Percentiles rank a stretch among this genome's conserved stretches.
phyloP scores from a whole-genome alignment of 2,113 vertebrate genomes.

The Ceyx margarethae region DNA sequence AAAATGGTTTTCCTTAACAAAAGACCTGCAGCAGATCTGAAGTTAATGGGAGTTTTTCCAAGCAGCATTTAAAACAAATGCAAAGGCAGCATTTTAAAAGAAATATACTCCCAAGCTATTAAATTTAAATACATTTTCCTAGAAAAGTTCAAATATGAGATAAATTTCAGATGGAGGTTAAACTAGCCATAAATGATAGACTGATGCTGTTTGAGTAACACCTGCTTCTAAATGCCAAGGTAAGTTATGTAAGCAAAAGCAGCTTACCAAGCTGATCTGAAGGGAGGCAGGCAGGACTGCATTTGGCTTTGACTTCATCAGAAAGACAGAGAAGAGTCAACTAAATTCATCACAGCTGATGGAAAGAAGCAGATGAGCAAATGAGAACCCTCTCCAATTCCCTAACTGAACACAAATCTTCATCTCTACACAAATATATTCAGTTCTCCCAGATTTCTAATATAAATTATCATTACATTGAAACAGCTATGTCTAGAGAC shows the following conservation, averaged over 20 bases:
- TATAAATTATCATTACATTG: background rate
- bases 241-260: slow-evolving; percentile 9
- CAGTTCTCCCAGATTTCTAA: background rate
- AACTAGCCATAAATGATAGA: background rate
- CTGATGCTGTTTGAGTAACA: slow-evolving; percentile 8
- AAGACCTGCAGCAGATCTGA: background rate
- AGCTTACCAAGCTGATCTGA: background rate
- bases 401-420: background rate
- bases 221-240: background rate
- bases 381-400: background rate
- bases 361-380: background rate
- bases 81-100: background rate
- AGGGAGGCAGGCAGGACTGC: background rate
- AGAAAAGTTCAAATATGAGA: background rate
- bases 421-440: background rate
- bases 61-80: background rate
- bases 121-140: slow-evolving; percentile 6
- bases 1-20: background rate
- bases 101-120: background rate
- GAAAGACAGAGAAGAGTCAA: background rate
- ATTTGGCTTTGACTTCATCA: background rate
- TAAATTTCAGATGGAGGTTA: background rate
- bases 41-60: background rate
- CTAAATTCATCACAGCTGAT: background rate
- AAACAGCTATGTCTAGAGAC: background rate